Evolutionary conservation across 1,140 invertebrate species (phyloP).

Genomic region (Atta cephalotes): DNA sequence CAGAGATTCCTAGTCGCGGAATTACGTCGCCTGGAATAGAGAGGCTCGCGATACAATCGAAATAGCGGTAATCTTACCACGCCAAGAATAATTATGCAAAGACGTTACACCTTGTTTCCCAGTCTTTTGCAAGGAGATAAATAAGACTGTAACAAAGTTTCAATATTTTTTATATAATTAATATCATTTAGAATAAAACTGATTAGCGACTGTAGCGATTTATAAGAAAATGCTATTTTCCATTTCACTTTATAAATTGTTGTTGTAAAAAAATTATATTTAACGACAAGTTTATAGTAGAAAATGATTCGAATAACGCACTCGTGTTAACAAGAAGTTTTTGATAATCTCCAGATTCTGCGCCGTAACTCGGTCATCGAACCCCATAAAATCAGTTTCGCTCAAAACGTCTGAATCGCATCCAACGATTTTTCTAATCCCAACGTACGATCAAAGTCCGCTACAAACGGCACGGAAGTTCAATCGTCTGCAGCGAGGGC

Average conservation of each 20-base stretch:
- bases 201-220: background rate
- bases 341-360: conserved; percentile 28
- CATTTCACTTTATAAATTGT: background rate
- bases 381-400: conserved; percentile 67
- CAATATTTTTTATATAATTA: background rate
- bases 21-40: conserved; percentile 49
- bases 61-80: background rate
- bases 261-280: background rate
- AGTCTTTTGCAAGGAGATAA: background rate
- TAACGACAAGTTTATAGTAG: background rate
- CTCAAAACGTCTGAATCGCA: conserved; percentile 62
- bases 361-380: conserved; percentile 38
- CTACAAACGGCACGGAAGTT: conserved; percentile 63
- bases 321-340: background rate
- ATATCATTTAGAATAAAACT: background rate
- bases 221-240: background rate
- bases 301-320: background rate
- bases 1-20: conserved; percentile 73
- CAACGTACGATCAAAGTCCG: conserved; percentile 60
- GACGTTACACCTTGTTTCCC: background rate
- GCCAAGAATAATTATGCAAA: conserved; percentile 10
- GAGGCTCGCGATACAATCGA: conserved; percentile 32
- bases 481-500: conserved; percentile 54
- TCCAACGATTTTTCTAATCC: conserved; percentile 70
- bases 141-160: background rate